Evolutionary conservation across 2,888 invertebrate species (phyloP).

Genomic region (Aleiodes leptofemur): DNA sequence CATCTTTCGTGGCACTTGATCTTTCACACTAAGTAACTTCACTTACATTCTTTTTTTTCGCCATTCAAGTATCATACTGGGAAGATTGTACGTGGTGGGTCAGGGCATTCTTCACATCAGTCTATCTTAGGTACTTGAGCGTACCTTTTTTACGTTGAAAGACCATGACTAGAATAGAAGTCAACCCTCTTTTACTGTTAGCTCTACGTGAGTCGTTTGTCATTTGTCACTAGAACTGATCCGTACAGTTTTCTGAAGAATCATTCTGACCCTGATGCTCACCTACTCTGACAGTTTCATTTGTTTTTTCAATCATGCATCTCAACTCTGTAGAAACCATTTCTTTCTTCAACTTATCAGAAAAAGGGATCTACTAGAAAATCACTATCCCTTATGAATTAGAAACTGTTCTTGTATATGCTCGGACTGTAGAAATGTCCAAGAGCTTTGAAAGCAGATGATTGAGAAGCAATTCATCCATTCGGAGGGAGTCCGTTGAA

Average conservation of each 20-base stretch:
- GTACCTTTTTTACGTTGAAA: slow-evolving; percentile 48
- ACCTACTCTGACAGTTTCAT: slow-evolving; percentile 40
- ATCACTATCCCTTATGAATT: not conserved
- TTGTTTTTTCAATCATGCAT: slow-evolving; percentile 24
- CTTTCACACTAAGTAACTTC: slow-evolving; percentile 36
- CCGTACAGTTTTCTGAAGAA: slow-evolving; percentile 37
- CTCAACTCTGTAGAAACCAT: slow-evolving; percentile 27
- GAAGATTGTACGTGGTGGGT: slow-evolving; percentile 56
- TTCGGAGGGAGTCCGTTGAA: too few species aligned
- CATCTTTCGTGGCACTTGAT: slow-evolving; percentile 41
- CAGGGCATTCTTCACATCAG: slow-evolving; percentile 60
- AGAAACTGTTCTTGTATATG: too few species aligned
- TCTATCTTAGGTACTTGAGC: slow-evolving; percentile 41
- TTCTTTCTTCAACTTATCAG: slow-evolving; percentile 26
- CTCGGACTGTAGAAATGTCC: too few species aligned
- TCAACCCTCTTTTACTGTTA: slow-evolving; percentile 30
- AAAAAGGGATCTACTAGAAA: not conserved
- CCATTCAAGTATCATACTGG: slow-evolving; percentile 18
- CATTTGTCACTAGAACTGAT: slow-evolving; percentile 50
- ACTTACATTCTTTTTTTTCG: slow-evolving; percentile 11
- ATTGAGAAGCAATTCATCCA: too few species aligned
- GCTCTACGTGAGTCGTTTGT: slow-evolving; percentile 53
- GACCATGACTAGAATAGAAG: slow-evolving; percentile 12
- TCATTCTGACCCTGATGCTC: slow-evolving; percentile 43
- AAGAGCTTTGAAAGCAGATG: too few species aligned